Percentiles rank a stretch among this genome's conserved stretches.
Conservation (phyloP, 2,797 vertebrate genomes). For the Cygnus olor region DNA sequence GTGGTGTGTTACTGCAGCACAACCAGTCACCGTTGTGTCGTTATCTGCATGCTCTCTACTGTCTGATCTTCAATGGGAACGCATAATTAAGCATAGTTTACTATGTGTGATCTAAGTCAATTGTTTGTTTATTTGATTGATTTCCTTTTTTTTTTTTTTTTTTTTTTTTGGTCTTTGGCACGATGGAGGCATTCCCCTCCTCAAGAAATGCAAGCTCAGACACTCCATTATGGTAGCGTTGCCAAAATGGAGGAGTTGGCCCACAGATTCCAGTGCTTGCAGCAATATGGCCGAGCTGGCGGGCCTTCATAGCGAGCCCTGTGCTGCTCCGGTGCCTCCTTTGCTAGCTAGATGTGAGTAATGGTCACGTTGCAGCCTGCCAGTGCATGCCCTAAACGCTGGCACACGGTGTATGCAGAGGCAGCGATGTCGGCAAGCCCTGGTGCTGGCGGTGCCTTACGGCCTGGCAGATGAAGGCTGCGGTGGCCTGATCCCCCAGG, state of each 20-base stretch:
- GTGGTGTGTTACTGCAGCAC: neutral
- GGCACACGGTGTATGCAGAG: accelerated
- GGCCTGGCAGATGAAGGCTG: neutral
- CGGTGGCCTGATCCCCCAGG: neutral
- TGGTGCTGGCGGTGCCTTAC: accelerated
- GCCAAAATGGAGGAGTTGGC: neutral
- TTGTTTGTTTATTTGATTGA: neutral
- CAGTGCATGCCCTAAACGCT: neutral
- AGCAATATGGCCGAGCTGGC: neutral
- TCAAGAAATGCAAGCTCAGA: accelerated
- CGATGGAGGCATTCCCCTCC: neutral
- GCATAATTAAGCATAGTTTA: neutral
- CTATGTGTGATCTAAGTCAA: neutral
- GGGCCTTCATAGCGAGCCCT: neutral
- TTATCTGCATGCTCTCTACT: neutral
- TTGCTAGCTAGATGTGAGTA: accelerated
- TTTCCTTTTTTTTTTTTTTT: no score
- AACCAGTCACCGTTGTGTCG: neutral
- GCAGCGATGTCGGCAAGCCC: neutral
- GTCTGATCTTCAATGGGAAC: neutral
- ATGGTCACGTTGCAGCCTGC: neutral
- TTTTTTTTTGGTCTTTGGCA: neutral
- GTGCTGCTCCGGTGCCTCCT: neutral
- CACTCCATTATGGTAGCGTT: neutral
- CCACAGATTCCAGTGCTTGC: neutral